Percentiles rank a stretch among this genome's conserved stretches.
phyloP scores from a whole-genome alignment of 2,888 invertebrate genomes.

The Drosophila nigricruria region DNA sequence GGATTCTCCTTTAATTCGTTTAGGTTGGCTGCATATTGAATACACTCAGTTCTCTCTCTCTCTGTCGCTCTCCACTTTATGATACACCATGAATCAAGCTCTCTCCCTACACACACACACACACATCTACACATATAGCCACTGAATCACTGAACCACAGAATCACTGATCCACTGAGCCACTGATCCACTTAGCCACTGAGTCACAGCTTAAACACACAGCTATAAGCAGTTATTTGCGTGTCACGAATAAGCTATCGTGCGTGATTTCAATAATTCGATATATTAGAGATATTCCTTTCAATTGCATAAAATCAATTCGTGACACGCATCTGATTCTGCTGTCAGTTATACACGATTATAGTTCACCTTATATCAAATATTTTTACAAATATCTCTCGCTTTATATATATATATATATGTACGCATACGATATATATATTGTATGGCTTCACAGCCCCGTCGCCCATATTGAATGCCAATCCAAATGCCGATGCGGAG shows the following conservation, averaged over 20 bases:
- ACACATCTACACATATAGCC: slow-evolving; percentile 17
- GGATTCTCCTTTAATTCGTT: slow-evolving; percentile 13
- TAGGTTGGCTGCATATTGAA: slow-evolving; percentile 31
- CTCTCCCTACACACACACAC: slow-evolving; percentile 13
- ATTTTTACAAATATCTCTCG: slow-evolving; percentile 30
- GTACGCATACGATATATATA: slow-evolving; percentile 7
- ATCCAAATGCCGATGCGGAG: slow-evolving; percentile 93
- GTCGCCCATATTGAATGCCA: slow-evolving; percentile 85
- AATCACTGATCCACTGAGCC: slow-evolving; percentile 6
- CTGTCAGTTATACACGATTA: slow-evolving; percentile 19
- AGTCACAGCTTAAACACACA: slow-evolving; percentile 19
- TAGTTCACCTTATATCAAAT: slow-evolving; percentile 20
- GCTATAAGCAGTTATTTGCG: slow-evolving; percentile 23
- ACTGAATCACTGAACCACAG: slow-evolving; percentile 10
- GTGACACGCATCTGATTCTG: slow-evolving; percentile 17
- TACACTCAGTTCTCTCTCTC: slow-evolving; percentile 7
- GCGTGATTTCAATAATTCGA: neutral
- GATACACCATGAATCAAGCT: slow-evolving; percentile 15
- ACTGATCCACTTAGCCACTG: slow-evolving; percentile 3
- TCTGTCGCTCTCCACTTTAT: neutral
- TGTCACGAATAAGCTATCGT: slow-evolving; percentile 20
- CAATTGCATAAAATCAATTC: neutral
- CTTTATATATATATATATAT: slow-evolving; percentile 28
- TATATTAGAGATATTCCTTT: neutral
- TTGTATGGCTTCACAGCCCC: slow-evolving; percentile 70